These are phyloP conservation scores for Cantharis flavilabris DNA, from an alignment of 2,888 invertebrate genomes.

Conservation along the genomic window DNA sequence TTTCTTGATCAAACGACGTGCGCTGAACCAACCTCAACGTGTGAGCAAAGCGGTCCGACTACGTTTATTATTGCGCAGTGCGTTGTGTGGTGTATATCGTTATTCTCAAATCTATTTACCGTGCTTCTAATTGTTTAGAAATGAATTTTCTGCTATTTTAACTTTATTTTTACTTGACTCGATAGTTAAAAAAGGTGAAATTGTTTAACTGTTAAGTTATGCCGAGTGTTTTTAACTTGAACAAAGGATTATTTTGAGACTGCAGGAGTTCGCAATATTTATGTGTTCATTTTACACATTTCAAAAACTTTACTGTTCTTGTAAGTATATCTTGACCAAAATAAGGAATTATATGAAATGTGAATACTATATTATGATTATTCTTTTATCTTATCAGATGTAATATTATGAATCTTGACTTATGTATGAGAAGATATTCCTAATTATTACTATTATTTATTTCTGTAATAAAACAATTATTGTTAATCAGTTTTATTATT, in stretches of 20 bases:
- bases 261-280: not conserved
- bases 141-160: not conserved
- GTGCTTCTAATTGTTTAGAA: not conserved
- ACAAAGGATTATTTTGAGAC: not conserved
- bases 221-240: not conserved
- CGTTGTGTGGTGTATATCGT: slow-evolving; percentile 36
- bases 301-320: not conserved
- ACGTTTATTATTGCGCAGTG: slow-evolving; percentile 40
- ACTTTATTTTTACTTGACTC: not conserved
- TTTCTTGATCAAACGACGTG: slow-evolving; percentile 43
- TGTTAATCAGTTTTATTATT: not conserved
- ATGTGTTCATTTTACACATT: not conserved
- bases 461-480: not conserved
- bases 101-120: not conserved
- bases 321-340: not conserved
- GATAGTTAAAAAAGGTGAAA: not conserved
- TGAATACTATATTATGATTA: not conserved
- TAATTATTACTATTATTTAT: not conserved
- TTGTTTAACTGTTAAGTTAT: not conserved
- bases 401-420: not conserved
- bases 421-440: not conserved
- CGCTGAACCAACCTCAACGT: slow-evolving; percentile 27
- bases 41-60: slow-evolving; percentile 28
- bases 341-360: not conserved
- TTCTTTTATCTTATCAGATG: not conserved